phyloP scores from a whole-genome alignment of 2,888 invertebrate genomes.

The Sesia bembeciformis region DNA sequence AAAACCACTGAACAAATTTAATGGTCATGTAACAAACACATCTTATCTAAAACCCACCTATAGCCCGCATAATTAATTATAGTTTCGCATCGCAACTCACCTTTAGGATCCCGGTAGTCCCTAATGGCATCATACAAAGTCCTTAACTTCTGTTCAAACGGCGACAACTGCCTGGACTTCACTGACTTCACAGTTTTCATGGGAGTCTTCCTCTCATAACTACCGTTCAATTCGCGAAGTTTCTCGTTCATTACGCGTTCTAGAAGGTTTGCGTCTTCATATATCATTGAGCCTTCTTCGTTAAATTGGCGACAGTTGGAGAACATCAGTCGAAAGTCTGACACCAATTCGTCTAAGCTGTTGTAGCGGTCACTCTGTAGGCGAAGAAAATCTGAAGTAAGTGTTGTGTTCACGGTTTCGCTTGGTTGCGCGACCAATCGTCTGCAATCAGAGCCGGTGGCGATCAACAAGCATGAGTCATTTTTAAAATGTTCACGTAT shows the following conservation, averaged over 20 bases:
- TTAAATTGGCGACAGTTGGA: constrained; percentile 97
- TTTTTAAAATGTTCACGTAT: too few species aligned
- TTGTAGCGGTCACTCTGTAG: constrained; percentile 83
- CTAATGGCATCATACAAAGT: constrained; percentile 91
- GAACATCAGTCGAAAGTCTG: constrained; percentile 96
- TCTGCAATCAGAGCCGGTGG: too few species aligned
- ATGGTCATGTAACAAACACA: too few species aligned
- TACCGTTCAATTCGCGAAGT: constrained; percentile 82
- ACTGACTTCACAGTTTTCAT: constrained; percentile 62
- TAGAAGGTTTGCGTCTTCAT: constrained; percentile 92
- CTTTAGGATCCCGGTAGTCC: constrained; percentile 81
- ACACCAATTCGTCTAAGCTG: constrained; percentile 87
- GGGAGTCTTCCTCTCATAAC: constrained; percentile 61
- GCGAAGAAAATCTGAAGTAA: neutral
- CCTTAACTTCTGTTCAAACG: constrained; percentile 84
- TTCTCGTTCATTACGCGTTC: constrained; percentile 90
- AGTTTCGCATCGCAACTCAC: constrained; percentile 17
- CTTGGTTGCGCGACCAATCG: too few species aligned
- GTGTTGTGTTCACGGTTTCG: too few species aligned
- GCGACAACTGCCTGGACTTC: constrained; percentile 63
- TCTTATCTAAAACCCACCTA: too few species aligned
- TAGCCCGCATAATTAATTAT: neutral
- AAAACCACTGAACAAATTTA: too few species aligned
- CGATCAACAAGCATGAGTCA: too few species aligned
- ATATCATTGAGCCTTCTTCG: constrained; percentile 95